Conservation (phyloP, 1,140 invertebrate species). For the Calycopis cecrops region DNA sequence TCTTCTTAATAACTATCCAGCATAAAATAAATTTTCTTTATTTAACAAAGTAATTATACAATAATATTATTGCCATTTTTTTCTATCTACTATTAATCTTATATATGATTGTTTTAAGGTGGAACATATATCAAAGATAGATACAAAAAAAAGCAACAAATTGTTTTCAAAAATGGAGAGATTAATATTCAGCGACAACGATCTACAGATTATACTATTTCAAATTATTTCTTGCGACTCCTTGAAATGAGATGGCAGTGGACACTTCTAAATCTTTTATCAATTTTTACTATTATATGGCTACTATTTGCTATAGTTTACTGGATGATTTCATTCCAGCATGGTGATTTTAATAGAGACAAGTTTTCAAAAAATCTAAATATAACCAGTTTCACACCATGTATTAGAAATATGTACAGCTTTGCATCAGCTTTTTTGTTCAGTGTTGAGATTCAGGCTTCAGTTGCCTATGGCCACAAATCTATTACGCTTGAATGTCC, state of each 20-base stretch:
- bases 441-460: slow-evolving; percentile 92
- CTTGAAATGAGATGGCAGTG: slow-evolving; percentile 95
- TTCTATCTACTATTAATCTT: not conserved
- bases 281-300: slow-evolving; percentile 93
- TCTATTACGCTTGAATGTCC: slow-evolving; percentile 92
- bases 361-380: slow-evolving; percentile 79
- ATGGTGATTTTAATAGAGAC: slow-evolving; percentile 88
- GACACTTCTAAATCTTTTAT: slow-evolving; percentile 92
- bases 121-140: slow-evolving; percentile 24
- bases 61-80: not conserved
- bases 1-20: no score
- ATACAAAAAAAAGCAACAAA: slow-evolving; percentile 64
- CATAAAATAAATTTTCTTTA: no score
- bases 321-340: slow-evolving; percentile 90
- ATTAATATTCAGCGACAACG: slow-evolving; percentile 90
- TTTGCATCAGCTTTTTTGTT: slow-evolving; percentile 93
- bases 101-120: slow-evolving; percentile 22
- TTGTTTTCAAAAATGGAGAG: slow-evolving; percentile 94
- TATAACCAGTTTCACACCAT: slow-evolving; percentile 83
- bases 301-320: slow-evolving; percentile 91
- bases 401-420: slow-evolving; percentile 84
- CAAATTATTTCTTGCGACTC: slow-evolving; percentile 87
- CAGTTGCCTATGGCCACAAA: slow-evolving; percentile 86
- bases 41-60: no score
- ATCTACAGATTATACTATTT: slow-evolving; percentile 80